Evolutionary conservation across 2,797 vertebrate species (phyloP), one percentile per base, ranked within the genome.

Genomic region (Rhincodon typus): DNA sequence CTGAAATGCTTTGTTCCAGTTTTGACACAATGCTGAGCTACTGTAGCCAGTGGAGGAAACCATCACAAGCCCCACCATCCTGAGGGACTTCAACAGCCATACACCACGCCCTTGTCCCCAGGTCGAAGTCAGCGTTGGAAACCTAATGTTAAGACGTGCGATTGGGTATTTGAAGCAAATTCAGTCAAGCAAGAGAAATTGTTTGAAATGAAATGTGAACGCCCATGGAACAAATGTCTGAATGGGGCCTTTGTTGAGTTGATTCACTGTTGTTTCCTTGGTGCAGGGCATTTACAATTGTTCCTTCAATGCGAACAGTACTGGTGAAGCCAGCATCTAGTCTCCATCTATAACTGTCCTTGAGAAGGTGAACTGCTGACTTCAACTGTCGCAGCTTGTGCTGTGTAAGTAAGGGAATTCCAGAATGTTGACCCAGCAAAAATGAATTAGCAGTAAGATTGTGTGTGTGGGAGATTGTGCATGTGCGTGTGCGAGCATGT

Each of bases 81-180:
- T 66, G 62, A 1, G 53, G 87, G 53, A 90, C 53, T 66, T 62
- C 30, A 90, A n/a, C 53, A 53, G 5, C 25, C 57, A 62, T 2
- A 62, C 57, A 62, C 57, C 57, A 62, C 57, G 0, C 7, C 57
- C 12, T 2, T 62, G 57, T 62, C 57, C 10, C 57, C 57, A 62
- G 57, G 57, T 62, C 57, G 57, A 62, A 62, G 57, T n/a, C 53
- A n/a, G 15, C 53, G 1, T 13, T 90, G 87, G 87, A 90, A 66
- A 21, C 34, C 87, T 30, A 90, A n/a, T 15, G 27, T 15, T 90
- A n/a, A 66, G 53, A 90, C 87, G 12, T 4, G 17, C 30, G 53
- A 88, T 30, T 88, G 86, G 50, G 15, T 62, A 90, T 90, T 57
- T 57, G 53, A 90, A 90, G 62, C 87, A 90, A 57, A 62, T 90